Evolutionary conservation across 1,140 invertebrate genomes (phyloP).

Genomic region (Kradibia gibbosae): DNA sequence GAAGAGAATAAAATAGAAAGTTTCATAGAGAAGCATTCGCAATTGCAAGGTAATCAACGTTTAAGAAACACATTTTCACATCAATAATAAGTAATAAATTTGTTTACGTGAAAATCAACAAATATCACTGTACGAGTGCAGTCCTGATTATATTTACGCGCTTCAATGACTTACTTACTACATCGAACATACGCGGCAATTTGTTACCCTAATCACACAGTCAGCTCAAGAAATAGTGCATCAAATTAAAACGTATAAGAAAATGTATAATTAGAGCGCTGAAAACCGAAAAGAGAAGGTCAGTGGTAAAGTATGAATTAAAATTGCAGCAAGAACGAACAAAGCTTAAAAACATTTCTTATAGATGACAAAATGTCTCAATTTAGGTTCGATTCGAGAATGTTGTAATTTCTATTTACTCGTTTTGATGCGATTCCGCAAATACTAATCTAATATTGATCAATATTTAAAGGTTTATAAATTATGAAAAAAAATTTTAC

Average conservation of each 20-base stretch:
- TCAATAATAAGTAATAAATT: conserved; percentile 19
- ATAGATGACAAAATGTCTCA: too few species aligned
- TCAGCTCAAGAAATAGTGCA: background rate
- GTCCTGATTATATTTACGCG: background rate
- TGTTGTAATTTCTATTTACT: too few species aligned
- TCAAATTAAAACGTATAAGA: background rate
- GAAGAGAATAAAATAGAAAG: background rate
- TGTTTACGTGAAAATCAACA: conserved; percentile 41
- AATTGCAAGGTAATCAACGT: background rate
- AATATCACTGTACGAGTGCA: background rate
- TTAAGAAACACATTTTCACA: background rate
- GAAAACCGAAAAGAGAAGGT: background rate
- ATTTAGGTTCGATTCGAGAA: too few species aligned
- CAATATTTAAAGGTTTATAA: too few species aligned
- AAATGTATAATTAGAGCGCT: background rate
- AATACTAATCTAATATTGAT: too few species aligned
- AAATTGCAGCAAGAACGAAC: background rate
- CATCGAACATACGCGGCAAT: background rate
- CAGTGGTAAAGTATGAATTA: background rate
- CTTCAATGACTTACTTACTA: conserved; percentile 26
- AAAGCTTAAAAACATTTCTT: too few species aligned
- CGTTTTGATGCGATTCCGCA: too few species aligned
- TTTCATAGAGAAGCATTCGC: background rate
- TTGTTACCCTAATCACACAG: background rate
- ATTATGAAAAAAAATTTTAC: too few species aligned